Conservation (phyloP, 2,888 invertebrate species). For the Brachypterus glaber region DNA sequence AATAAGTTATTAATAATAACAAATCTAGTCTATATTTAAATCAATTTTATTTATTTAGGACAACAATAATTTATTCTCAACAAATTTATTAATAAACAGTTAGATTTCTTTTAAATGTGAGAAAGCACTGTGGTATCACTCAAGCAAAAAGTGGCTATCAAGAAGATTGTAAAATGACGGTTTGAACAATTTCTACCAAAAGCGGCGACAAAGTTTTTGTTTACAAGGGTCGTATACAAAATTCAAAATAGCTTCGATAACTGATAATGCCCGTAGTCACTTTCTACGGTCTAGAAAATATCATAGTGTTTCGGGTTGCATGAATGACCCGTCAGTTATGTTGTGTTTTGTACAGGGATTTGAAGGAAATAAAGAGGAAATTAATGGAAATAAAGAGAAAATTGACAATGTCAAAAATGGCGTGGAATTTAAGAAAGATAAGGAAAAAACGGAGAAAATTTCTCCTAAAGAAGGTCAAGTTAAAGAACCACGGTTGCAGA, state of each 20-base stretch:
- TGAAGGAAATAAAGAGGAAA: slow-evolving; percentile 39
- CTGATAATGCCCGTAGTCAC: slow-evolving; percentile 13
- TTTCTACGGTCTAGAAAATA: slow-evolving; percentile 19
- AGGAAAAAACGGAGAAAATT: slow-evolving; percentile 6
- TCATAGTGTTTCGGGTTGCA: slow-evolving; percentile 21
- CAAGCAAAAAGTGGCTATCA: no score
- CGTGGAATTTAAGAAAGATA: slow-evolving; percentile 6
- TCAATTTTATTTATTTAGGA: no score
- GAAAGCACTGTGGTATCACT: no score
- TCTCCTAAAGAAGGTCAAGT: slow-evolving; percentile 30
- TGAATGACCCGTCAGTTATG: slow-evolving; percentile 39
- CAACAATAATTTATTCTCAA: no score
- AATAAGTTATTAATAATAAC: no score
- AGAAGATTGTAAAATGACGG: no score
- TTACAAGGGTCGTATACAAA: slow-evolving; percentile 3
- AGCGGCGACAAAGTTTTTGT: slow-evolving; percentile 19
- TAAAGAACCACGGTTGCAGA: slow-evolving; percentile 35
- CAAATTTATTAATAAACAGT: no score
- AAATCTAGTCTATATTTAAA: no score
- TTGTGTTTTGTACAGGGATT: slow-evolving; percentile 62
- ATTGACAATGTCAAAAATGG: neutral
- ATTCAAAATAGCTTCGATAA: slow-evolving; percentile 11
- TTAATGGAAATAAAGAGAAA: slow-evolving; percentile 41
- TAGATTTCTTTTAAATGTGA: no score
- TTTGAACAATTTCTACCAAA: no score